These are phyloP conservation scores for Nesidiocoris tenuis DNA, from an alignment of 2,888 invertebrate species.

Conservation along the genomic window DNA sequence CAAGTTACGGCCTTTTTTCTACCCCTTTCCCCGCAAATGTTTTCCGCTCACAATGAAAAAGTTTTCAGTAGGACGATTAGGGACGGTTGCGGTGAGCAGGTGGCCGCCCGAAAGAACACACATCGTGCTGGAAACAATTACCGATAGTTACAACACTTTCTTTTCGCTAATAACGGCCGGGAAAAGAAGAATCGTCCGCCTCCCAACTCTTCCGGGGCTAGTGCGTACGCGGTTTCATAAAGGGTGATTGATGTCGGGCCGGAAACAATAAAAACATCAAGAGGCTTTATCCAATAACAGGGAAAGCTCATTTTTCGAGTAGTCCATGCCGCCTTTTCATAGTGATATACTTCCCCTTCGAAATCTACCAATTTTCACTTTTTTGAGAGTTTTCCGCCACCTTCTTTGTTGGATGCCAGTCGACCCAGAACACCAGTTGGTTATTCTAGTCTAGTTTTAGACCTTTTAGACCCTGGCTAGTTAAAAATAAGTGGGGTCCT, in stretches of 20 bases:
- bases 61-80: background rate
- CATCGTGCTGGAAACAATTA: background rate
- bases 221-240: background rate
- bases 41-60: background rate
- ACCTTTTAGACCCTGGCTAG: no score
- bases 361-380: no score
- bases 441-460: no score
- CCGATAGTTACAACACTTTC: background rate
- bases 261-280: background rate
- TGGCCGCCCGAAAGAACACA: background rate
- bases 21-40: no score
- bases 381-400: no score
- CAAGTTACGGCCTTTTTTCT: no score
- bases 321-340: no score
- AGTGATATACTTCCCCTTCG: no score
- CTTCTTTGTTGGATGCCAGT: no score
- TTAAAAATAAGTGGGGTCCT: no score
- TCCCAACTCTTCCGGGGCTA: background rate
- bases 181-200: background rate
- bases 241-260: background rate
- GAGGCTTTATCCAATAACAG: background rate
- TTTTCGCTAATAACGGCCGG: background rate
- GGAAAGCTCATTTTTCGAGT: background rate
- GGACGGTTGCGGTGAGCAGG: background rate
- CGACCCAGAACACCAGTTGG: no score